phyloP scores from a whole-genome alignment of 2,113 vertebrate genomes.

The Anthoscopus minutus region DNA sequence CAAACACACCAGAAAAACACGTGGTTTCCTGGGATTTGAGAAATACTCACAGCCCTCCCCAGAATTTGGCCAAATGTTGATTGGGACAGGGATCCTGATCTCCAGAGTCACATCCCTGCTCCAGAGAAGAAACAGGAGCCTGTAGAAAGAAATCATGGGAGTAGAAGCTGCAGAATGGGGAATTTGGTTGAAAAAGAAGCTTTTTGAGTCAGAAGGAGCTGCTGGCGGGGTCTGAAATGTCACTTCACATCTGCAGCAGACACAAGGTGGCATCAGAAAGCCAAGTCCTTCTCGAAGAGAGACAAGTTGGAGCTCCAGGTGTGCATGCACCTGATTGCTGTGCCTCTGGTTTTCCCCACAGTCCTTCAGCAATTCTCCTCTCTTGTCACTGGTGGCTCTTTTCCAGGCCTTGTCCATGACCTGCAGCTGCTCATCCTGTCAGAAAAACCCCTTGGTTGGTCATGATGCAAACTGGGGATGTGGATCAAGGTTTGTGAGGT shows the following conservation, averaged over 20 bases:
- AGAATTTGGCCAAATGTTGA: background rate
- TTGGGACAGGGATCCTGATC: background rate
- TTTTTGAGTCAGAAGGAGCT: background rate
- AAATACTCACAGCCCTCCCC: background rate
- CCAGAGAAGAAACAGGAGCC: background rate
- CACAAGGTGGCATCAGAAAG: background rate
- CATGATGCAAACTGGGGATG: background rate
- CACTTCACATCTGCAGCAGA: background rate
- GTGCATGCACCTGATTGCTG: fast-evolving
- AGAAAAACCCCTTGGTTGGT: background rate
- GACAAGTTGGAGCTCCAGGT: background rate
- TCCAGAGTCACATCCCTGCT: background rate
- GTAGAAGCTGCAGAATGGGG: background rate
- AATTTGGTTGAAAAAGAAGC: background rate
- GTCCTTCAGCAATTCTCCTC: background rate
- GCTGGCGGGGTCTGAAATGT: background rate
- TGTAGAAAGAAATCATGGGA: fast-evolving
- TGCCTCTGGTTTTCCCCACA: background rate
- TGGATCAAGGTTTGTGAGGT: background rate
- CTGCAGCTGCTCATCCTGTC: background rate
- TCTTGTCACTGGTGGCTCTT: background rate
- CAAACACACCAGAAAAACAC: background rate
- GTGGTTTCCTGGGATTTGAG: background rate
- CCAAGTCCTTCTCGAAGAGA: background rate
- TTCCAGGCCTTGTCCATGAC: background rate